Evolutionary conservation across 2,113 vertebrate species (phyloP), one percentile per base, ranked within the genome.

Genomic region (Sapayoa aenigma): DNA sequence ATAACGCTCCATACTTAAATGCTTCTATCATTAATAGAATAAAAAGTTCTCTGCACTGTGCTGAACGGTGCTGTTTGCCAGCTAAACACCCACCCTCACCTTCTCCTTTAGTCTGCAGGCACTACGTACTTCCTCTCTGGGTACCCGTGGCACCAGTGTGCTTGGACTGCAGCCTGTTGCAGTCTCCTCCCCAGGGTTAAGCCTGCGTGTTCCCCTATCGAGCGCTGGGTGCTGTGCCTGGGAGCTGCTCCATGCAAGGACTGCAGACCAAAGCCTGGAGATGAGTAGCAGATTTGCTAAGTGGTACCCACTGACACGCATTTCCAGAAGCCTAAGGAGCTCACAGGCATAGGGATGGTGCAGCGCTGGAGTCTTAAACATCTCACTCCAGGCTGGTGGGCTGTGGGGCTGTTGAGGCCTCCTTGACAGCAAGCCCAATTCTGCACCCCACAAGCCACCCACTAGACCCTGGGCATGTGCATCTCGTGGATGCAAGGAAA

Each of bases 181-280:
- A 3, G 68, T 25, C 49, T 49, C 24, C 42, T 49, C 44, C 35
- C 12, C 3, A 3, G 41, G 31, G n/a, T 31, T 27, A 25, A 55
- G 18, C 33, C 49, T 9, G 13, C 0, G 3, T 1, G 0, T 35
- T 53, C 30, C 10, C 4, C 0, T 2, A 67, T 37, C 1, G 6
- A 46, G 33, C 0, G 0, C 39, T 0, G 3, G n/a, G 11, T 17
- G 3, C 24, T 1, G 1, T 0, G 33, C 30, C 89, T 75, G n/a
- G 2, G 31, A 78, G 31, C 60, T 24, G 50, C 33, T 86, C 4
- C 2, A 7, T 9, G 33, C 5, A 14, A 62, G 27, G 25, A 68
- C 33, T 0, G 0, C 0, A 0, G 65, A 42, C 39, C 73, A 56
- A 81, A 47, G 62, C 35, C 11, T 42, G 56, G 67, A 56, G 74